Conservation (phyloP, 1,140 invertebrate genomes). For the Triops longicaudatus region DNA sequence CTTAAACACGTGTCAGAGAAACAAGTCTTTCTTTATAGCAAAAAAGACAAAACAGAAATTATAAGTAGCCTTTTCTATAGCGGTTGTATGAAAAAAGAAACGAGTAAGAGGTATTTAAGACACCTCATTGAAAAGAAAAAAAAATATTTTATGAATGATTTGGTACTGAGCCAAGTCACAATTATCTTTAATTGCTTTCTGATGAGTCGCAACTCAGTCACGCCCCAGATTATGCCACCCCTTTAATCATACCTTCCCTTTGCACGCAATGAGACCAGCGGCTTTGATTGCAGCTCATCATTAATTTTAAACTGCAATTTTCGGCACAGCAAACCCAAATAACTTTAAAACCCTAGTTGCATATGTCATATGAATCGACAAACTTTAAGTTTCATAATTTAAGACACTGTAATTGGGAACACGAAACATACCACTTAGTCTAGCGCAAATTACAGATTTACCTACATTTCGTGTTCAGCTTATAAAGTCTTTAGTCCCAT, state of each 20-base stretch:
- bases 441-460: too few species aligned
- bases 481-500: too few species aligned
- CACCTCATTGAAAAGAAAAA: too few species aligned
- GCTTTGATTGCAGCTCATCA: background rate
- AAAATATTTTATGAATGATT: background rate
- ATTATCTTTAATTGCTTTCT: conserved; percentile 1
- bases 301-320: background rate
- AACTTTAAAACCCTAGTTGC: background rate
- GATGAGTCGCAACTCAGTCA: background rate
- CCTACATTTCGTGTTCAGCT: too few species aligned
- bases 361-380: background rate
- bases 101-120: too few species aligned
- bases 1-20: background rate
- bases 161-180: background rate
- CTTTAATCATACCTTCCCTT: background rate
- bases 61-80: too few species aligned
- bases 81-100: too few species aligned
- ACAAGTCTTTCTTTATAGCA: too few species aligned
- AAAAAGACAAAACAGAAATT: too few species aligned
- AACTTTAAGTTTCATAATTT: background rate
- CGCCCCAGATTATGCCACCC: background rate
- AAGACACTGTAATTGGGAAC: background rate
- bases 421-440: too few species aligned
- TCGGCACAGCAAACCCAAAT: background rate
- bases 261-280: background rate